Base-by-base conservation (phyloP, 1,140 invertebrate genomes). In the Lethrus apterus region DNA sequence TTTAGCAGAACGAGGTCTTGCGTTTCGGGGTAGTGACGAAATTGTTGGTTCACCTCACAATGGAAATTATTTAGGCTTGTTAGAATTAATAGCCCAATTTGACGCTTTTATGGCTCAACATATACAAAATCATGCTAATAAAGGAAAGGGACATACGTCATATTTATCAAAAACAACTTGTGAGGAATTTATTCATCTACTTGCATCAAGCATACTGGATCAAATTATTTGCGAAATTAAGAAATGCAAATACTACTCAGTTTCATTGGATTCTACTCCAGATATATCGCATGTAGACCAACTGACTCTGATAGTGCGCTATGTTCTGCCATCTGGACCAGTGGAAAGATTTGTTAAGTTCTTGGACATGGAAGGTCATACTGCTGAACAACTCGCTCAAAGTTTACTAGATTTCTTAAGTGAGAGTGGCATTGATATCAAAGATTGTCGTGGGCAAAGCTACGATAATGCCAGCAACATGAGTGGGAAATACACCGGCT, bases 391-490 rank as follows among this genome's bases (percentile, higher is more conserved):
- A 13, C 34, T 40, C 32, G 44, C 44, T 19, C 13, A 46, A 36
- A 35, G 15, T n/a, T 46, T 26, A n/a, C n/a, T n/a, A n/a, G n/a
- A n/a, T n/a, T n/a, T n/a, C n/a, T n/a, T n/a, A n/a, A n/a, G n/a
- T n/a, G n/a, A n/a, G n/a, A n/a, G n/a, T n/a, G n/a, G n/a, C n/a
- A n/a, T n/a, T n/a, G n/a, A n/a, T n/a, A n/a, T n/a, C n/a, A 29
- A 23, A 35, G 26, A 45, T 17, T 45, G 32, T 13, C 15, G 48
- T 13, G 44, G 48, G 9, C 44, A 51, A 26, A 18, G 56, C 3
- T 69, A 69, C 46, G 63, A 66, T 44, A 68, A 66, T 59, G 63
- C 62, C 8, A 18, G 34, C 8, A 70, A 64, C 41, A 68, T 69
- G 61, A 55, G 54, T 49, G 65, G 64, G n/a, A 43, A 29, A 3